A percentile compares a stretch with the other conserved stretches of the same genome.
Evolutionary conservation across 2,888 invertebrate genomes (phyloP).

Genomic region (Synanthedon vespiformis): DNA sequence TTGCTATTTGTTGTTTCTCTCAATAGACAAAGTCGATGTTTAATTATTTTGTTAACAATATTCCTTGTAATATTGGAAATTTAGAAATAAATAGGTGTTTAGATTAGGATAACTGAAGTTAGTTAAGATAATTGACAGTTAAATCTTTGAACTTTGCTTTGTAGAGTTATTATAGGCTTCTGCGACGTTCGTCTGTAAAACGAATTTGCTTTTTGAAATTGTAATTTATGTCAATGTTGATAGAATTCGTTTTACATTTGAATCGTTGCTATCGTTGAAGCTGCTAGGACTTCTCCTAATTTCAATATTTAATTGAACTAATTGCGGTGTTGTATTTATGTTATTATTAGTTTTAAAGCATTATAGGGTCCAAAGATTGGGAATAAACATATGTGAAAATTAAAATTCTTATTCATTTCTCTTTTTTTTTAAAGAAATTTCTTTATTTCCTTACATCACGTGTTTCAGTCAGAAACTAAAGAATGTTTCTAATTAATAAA

Average conservation of each 20-base stretch:
- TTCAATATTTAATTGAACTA: conserved; percentile 33
- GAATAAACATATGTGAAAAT: conserved; percentile 77
- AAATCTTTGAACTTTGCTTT: conserved; percentile 54
- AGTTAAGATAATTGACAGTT: conserved; percentile 42
- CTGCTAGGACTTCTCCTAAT: conserved; percentile 33
- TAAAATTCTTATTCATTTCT: conserved; percentile 44
- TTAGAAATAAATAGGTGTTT: conserved; percentile 42
- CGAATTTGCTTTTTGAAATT: conserved; percentile 17
- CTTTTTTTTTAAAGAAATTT: not conserved
- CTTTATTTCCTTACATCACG: too few relatives aligned
- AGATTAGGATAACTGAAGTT: conserved; percentile 47
- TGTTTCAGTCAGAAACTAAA: too few relatives aligned
- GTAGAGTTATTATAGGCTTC: conserved; percentile 42
- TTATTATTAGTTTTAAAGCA: conserved; percentile 75
- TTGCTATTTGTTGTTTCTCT: not conserved
- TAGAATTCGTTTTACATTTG: conserved; percentile 34
- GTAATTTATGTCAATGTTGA: conserved; percentile 9
- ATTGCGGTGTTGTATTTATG: conserved; percentile 67
- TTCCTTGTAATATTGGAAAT: conserved; percentile 29
- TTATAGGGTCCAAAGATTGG: conserved; percentile 81
- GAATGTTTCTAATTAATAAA: too few relatives aligned
- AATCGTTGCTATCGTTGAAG: conserved; percentile 23
- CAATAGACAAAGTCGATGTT: not conserved
- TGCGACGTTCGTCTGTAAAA: conserved; percentile 34
- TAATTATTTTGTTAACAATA: conserved; percentile 13